phyloP scores from a whole-genome alignment of 2,888 invertebrate species.

The Lordiphosa fenestrarum region DNA sequence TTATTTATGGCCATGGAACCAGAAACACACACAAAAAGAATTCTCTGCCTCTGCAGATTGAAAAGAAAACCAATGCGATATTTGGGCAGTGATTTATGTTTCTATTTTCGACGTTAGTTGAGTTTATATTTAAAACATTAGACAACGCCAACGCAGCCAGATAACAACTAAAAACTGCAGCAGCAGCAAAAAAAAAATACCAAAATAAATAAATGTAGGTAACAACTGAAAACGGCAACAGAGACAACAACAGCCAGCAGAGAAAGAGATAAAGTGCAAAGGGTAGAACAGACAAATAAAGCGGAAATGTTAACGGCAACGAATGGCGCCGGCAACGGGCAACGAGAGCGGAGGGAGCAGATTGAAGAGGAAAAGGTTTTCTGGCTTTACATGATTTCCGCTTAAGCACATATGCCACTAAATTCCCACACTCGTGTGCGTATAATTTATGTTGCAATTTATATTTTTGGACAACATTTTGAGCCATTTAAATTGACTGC shows the following conservation, averaged over 20 bases:
- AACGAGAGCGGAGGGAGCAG: conserved; percentile 1
- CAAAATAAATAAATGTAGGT: conserved; percentile 28
- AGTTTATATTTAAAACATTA: conserved; percentile 74
- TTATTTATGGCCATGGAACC: conserved; percentile 39
- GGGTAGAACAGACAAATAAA: conserved; percentile 54
- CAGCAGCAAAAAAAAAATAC: conserved; percentile 36
- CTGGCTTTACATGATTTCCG: conserved; percentile 55
- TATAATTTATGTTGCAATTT: conserved; percentile 65
- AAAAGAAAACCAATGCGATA: conserved; percentile 68
- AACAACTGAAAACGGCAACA: conserved; percentile 15
- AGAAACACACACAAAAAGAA: conserved; percentile 8
- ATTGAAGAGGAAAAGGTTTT: neutral
- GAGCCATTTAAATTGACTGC: conserved; percentile 59
- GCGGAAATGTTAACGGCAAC: conserved; percentile 74
- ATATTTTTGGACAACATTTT: conserved; percentile 44
- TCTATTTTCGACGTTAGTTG: conserved; percentile 67
- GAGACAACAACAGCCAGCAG: conserved; percentile 7
- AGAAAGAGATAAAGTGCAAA: conserved; percentile 47
- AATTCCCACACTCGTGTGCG: conserved; percentile 27
- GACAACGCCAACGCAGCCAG: conserved; percentile 33
- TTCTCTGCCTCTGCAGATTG: conserved; percentile 42
- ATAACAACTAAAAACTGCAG: conserved; percentile 35
- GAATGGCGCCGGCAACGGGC: conserved; percentile 52
- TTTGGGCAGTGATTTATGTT: conserved; percentile 66
- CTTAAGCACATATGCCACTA: conserved; percentile 44